Percentiles rank a stretch among this genome's conserved stretches.
These are phyloP conservation scores for Ceraclea dissimilis DNA, from an alignment of 2,888 invertebrate genomes.

Conservation along the genomic window DNA sequence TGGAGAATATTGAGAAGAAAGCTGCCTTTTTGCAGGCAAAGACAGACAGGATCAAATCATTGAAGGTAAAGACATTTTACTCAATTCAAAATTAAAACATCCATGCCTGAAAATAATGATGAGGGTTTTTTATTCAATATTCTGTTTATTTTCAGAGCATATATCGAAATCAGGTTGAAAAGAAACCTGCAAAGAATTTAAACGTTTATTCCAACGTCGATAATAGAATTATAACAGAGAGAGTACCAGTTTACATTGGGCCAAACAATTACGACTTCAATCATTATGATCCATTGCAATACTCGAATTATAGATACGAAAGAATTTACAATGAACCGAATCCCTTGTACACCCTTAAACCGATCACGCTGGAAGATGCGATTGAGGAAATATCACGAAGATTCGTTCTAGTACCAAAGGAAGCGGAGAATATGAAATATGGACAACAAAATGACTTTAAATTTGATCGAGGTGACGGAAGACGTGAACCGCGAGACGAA, in stretches of 20 bases:
- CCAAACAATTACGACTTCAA: conserved; percentile 6
- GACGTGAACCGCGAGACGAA: not conserved
- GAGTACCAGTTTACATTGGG: conserved; percentile 8
- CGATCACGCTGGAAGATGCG: conserved; percentile 24
- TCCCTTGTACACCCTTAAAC: conserved; percentile 12
- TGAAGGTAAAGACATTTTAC: conserved; percentile 15
- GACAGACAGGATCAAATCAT: conserved; percentile 24
- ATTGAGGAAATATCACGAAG: conserved; percentile 24
- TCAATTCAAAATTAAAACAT: not conserved
- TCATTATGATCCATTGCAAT: conserved; percentile 9
- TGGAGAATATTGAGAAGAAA: conserved; percentile 40
- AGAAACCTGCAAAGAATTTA: not conserved
- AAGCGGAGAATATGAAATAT: not conserved
- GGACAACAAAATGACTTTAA: not conserved
- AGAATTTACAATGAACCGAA: conserved; percentile 14
- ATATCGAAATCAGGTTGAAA: conserved; percentile 15
- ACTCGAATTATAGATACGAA: conserved; percentile 15
- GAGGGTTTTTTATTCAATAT: not conserved
- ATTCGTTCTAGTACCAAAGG: conserved; percentile 23
- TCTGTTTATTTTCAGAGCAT: conserved; percentile 13
- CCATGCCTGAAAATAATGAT: not conserved
- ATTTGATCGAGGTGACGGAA: not conserved
- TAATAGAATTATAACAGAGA: conserved; percentile 5
- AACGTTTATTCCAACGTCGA: not conserved
- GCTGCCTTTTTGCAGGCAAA: conserved; percentile 28